These are phyloP conservation scores for Leucoptera coffeella DNA, from an alignment of 2,888 invertebrate genomes.

Conservation along the genomic window DNA sequence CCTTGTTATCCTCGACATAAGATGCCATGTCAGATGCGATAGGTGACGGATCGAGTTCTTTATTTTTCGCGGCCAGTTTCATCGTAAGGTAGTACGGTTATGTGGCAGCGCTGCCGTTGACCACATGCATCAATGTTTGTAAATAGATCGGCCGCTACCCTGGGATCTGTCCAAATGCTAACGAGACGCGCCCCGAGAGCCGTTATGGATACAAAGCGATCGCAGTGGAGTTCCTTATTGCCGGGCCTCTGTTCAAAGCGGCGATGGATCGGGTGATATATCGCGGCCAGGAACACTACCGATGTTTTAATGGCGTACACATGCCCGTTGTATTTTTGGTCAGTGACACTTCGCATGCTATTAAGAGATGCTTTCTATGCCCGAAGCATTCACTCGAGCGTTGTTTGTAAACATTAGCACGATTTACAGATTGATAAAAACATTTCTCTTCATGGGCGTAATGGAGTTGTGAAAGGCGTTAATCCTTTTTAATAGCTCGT, in stretches of 20 bases:
- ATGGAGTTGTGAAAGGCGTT: too few species aligned
- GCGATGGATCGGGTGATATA: too few species aligned
- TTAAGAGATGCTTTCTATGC: conserved; percentile 15
- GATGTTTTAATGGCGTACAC: conserved; percentile 4
- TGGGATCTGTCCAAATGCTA: conserved; percentile 19
- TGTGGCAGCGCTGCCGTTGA: conserved; percentile 48
- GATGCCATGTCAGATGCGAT: too few species aligned
- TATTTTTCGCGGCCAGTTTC: conserved; percentile 27
- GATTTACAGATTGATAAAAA: too few species aligned
- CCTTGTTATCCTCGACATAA: too few species aligned
- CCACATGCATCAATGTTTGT: conserved; percentile 54
- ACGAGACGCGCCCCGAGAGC: background rate
- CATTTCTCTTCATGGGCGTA: too few species aligned
- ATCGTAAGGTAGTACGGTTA: conserved; percentile 44
- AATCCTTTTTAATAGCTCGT: too few species aligned
- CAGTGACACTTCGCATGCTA: conserved; percentile 25
- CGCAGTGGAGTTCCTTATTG: conserved; percentile 3
- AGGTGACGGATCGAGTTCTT: conserved; percentile 18
- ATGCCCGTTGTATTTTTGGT: conserved; percentile 10
- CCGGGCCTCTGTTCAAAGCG: background rate
- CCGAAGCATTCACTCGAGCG: conserved; percentile 13
- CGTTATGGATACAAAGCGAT: background rate
- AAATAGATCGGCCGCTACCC: conserved; percentile 42
- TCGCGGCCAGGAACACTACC: too few species aligned
- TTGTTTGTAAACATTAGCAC: conserved; percentile 47